Conservation (phyloP, 1,140 invertebrate genomes). For the Aleiodes sp. region DNA sequence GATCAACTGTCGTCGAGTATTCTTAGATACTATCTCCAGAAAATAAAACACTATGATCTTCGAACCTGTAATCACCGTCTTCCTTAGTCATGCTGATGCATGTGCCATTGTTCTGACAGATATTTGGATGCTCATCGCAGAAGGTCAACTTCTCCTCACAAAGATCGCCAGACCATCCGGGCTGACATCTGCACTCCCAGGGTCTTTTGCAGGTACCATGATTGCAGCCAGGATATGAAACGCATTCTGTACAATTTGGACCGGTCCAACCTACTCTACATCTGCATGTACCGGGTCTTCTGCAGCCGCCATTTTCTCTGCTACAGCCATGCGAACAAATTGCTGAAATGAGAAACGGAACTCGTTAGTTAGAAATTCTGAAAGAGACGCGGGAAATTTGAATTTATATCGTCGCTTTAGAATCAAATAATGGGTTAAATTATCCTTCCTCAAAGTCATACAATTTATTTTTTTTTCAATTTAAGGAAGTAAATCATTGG, state of each 20-base stretch:
- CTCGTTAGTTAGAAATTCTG: neutral
- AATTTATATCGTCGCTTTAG: too few species aligned
- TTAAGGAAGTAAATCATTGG: too few species aligned
- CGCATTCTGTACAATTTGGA: slow-evolving; percentile 81
- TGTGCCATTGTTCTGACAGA: slow-evolving; percentile 81
- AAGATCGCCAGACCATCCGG: slow-evolving; percentile 88
- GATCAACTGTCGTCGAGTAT: too few species aligned
- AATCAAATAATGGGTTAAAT: too few species aligned
- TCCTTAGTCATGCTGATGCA: slow-evolving; percentile 80
- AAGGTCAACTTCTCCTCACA: slow-evolving; percentile 87
- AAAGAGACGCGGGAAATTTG: slow-evolving; percentile 15
- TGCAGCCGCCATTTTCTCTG: slow-evolving; percentile 84
- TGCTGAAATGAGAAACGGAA: slow-evolving; percentile 67
- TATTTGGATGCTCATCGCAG: slow-evolving; percentile 76
- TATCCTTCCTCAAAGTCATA: too few species aligned
- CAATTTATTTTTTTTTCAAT: too few species aligned
- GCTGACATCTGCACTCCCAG: slow-evolving; percentile 88
- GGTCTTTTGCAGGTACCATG: slow-evolving; percentile 84
- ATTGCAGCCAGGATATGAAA: slow-evolving; percentile 85
- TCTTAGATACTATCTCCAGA: too few species aligned
- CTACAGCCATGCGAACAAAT: slow-evolving; percentile 85
- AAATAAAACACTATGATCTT: neutral
- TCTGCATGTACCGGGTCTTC: slow-evolving; percentile 79
- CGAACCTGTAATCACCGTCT: slow-evolving; percentile 77
- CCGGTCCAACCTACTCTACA: slow-evolving; percentile 91